Evolutionary conservation across 2,113 vertebrate genomes (phyloP), one percentile per base, ranked within the genome.

Genomic region (Genyomyrus donnyi): DNA sequence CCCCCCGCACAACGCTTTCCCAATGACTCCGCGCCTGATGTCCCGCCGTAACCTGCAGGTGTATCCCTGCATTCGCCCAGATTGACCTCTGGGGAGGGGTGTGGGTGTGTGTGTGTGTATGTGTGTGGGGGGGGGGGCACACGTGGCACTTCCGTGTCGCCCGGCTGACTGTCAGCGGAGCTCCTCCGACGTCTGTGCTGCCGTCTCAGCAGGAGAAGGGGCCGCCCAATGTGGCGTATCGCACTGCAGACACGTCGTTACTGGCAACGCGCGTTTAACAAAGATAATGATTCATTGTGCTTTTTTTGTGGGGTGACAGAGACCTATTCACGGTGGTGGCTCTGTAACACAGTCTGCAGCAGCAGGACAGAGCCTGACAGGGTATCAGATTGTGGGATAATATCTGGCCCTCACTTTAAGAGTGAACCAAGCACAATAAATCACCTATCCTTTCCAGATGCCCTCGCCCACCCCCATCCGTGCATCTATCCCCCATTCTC

Each of bases 381-480:
- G 35, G 87, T 42, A 62, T 88, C 31, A n/a, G 31, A 66, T 88
- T 88, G 39, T 53, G 58, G 87, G n/a, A 45, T 66, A 66, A 88
- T 88, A 66, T 88, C 39, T 58, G 35, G 53, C 27, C 31, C 35
- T 88, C 87, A 88, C 53, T 88, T 88, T 62, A 88, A 88, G 56
- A 53, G 19, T 62, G 35, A 66, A 88, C 58, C 10, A 24, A 88
- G 58, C 56, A 88, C 56, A 62, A n/a, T 88, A 66, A 46, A 88
- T n/a, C 56, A 42, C 8, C 42, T 24, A 62, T 88, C 42, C 56
- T 15, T 48, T 56, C 17, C 88, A 10, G 11, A 31, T n/a, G n/a
- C 66, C 58, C 62, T 21, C n/a, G 17, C 39, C n/a, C 46, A 27
- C 88, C 88, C 66, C 66, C 39, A 35, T 89, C 46, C 27, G 13